phyloP scores from a whole-genome alignment of 2,888 invertebrate species.

The Bedellia somnulentella region DNA sequence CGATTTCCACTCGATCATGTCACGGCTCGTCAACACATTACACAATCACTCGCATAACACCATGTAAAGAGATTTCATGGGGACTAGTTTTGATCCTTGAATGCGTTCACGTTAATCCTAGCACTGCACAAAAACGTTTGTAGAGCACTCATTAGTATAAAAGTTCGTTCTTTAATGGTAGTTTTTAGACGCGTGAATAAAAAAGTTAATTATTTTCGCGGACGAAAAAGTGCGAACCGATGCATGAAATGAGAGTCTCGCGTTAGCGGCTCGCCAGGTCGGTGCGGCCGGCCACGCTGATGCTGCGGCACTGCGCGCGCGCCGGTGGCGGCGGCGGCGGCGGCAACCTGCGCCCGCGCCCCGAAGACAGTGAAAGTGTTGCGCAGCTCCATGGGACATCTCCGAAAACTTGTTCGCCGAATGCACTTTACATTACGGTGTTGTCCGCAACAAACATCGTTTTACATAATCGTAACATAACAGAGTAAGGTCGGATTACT shows the following conservation, averaged over 20 bases:
- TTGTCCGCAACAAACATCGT: too few relatives aligned
- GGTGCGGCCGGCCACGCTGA: constrained; percentile 36
- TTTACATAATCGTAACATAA: not conserved
- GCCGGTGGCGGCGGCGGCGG: constrained; percentile 21
- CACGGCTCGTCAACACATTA: constrained; percentile 9
- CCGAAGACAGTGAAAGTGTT: constrained; percentile 44
- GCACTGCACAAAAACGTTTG: too few relatives aligned
- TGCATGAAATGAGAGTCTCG: constrained; percentile 13
- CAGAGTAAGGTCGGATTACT: constrained; percentile 4
- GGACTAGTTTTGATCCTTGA: too few relatives aligned
- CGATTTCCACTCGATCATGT: constrained; percentile 8
- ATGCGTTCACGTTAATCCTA: too few relatives aligned
- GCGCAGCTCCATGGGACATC: constrained; percentile 18
- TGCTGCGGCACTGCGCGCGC: constrained; percentile 24
- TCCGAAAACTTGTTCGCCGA: too few relatives aligned
- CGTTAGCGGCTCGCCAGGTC: constrained; percentile 5
- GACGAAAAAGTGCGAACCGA: constrained; percentile 29
- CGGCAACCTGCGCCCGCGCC: constrained; percentile 21
- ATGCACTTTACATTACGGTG: constrained; percentile 29
- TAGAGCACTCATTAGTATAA: constrained; percentile 2
- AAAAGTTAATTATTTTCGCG: constrained; percentile 31
- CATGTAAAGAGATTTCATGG: constrained; percentile 10
- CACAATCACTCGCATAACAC: constrained; percentile 11
- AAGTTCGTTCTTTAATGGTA: constrained; percentile 1
- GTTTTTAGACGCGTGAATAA: not conserved